Percentiles rank a stretch among this genome's conserved stretches.
Conservation (phyloP, 2,797 vertebrate species). For the Luscinia luscinia region DNA sequence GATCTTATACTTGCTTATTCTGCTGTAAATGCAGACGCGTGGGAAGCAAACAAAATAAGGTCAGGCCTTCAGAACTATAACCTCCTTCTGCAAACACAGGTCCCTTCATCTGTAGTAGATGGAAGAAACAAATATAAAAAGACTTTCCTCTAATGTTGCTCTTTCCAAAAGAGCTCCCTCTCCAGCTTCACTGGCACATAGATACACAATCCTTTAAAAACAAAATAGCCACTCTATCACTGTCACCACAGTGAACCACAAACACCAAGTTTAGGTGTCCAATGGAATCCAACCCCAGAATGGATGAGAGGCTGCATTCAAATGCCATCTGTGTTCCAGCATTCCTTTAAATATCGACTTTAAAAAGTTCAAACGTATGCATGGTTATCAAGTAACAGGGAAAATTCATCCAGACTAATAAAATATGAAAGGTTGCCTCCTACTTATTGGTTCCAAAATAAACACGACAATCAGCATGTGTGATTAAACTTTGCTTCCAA, state of each 20-base stretch:
- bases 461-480: conserved; percentile 72
- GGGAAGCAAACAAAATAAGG: conserved; percentile 60
- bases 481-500: conserved; percentile 74
- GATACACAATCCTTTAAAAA: not conserved
- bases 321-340: conserved; percentile 39
- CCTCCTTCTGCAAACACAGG: conserved; percentile 38
- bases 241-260: conserved; percentile 14
- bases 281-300: conserved; percentile 24
- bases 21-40: conserved; percentile 18
- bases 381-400: conserved; percentile 70
- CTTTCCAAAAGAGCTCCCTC: conserved; percentile 14
- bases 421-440: conserved; percentile 74
- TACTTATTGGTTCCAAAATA: conserved; percentile 75
- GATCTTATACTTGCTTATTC: not conserved
- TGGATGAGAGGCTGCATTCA: conserved; percentile 28
- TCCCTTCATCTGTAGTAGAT: not conserved
- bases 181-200: not conserved
- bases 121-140: conserved; percentile 14
- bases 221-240: not conserved
- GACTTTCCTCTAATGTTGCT: not conserved
- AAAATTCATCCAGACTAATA: conserved; percentile 71
- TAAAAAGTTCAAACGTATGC: conserved; percentile 45
- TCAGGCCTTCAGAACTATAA: conserved; percentile 31
- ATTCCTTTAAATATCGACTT: conserved; percentile 63
- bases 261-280: conserved; percentile 15